Percentiles rank a stretch among this genome's conserved stretches.
phyloP scores from a whole-genome alignment of 2,797 vertebrate genomes.

The Sebastes elongatus region DNA sequence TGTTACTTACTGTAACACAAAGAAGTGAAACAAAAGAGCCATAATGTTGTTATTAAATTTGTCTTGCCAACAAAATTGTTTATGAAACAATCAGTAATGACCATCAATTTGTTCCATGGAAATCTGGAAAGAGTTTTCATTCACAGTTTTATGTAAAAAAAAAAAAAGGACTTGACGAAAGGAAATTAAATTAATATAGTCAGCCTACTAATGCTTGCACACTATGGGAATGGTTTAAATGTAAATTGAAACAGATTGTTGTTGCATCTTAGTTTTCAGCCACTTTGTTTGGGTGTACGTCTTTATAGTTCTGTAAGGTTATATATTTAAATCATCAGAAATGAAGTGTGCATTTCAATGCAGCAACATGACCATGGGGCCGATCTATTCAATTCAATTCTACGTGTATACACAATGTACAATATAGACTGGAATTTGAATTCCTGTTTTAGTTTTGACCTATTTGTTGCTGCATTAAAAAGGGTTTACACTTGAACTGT shows the following conservation, averaged over 20 bases:
- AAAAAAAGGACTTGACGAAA: not conserved
- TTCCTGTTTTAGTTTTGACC: too few species aligned
- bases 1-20: conserved; percentile 6
- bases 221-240: not conserved
- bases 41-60: conserved; percentile 20
- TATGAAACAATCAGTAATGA: conserved; percentile 28
- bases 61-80: conserved; percentile 24
- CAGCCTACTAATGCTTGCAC: not conserved
- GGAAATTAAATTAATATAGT: not conserved
- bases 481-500: too few species aligned
- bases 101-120: conserved; percentile 13
- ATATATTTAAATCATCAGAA: not conserved
- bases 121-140: conserved; percentile 35
- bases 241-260: not conserved
- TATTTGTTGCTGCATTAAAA: too few species aligned
- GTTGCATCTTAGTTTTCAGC: not conserved
- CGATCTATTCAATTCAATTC: too few species aligned
- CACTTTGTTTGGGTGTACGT: not conserved
- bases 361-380: not conserved
- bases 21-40: conserved; percentile 21
- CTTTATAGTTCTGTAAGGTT: not conserved
- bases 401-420: too few species aligned
- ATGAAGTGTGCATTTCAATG: not conserved
- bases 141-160: conserved; percentile 23
- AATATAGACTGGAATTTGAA: too few species aligned